Base-by-base conservation (phyloP, 2,797 vertebrate genomes). In the Odontamblyopus rebecca region DNA sequence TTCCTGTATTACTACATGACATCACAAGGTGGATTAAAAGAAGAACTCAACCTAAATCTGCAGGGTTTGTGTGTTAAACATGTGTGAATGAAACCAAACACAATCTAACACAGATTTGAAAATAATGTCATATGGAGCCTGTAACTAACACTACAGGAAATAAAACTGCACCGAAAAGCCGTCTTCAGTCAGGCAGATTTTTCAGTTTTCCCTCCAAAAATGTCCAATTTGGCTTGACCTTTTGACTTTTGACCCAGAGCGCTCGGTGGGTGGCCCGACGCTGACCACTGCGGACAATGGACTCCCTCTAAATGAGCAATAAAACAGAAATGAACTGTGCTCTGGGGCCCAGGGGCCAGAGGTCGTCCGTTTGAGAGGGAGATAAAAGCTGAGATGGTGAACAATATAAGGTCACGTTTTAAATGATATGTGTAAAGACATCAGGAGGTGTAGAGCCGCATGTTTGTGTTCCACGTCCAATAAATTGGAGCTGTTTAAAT, bases 181-280 rank as follows among this genome's bases (percentile, higher is more conserved):
- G 67, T 44, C 2, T 65, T 6, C 19, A 53, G 60, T 75, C 38
- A 56, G 71, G 67, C 8, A 38, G 7, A 38, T 38, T 23, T 23
- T 23, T 23, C 23, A 38, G 0, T 32, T 63, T 89, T 89, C 88
- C 82, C 89, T 89, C 83, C 85, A 82, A 57, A 65, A 79, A 82
- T 68, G 80, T 63, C 7, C 73, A 83, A 90, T 82, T 86, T 60
- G n/a, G 0, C 23, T 67, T 78, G 87, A 85, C 88, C 87, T 81
- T 61, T 0, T 87, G 84, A 87, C 88, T 86, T 56, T 51, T 32
- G 32, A 18, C 2, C 76, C 81, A 86, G 90, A 90, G 88, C 91
- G 86, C 91, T 90, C 77, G 51, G 82, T 92, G 92, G 92, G 92
- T 93, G 91, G 92, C 65, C 91, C 67, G 72, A 56, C 57, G 62